Conservation (phyloP, 2,113 vertebrate species). For the Macheiramphus alcinus region DNA sequence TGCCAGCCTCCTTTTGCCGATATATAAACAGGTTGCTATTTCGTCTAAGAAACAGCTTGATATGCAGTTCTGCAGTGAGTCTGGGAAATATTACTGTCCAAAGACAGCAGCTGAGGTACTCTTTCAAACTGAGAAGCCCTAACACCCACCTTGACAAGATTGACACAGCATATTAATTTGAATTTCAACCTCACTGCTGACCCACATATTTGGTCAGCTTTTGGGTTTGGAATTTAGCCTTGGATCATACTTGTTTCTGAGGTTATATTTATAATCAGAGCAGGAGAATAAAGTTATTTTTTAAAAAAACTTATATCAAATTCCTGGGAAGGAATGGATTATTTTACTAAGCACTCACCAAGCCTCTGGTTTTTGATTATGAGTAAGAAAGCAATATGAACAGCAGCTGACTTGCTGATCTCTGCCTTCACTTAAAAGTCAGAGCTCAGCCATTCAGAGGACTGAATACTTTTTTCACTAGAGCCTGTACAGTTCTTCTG, state of each 20-base stretch:
- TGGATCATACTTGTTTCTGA: background rate
- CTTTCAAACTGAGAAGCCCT: background rate
- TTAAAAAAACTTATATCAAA: background rate
- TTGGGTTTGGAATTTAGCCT: background rate
- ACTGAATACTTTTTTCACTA: background rate
- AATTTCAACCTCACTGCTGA: background rate
- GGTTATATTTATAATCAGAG: background rate
- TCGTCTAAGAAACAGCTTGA: background rate
- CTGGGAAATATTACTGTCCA: background rate
- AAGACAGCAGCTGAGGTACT: background rate
- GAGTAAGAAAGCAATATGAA: background rate
- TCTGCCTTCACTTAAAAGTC: background rate
- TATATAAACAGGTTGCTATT: background rate
- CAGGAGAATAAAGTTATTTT: background rate
- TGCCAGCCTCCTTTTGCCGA: background rate
- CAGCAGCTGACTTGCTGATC: background rate
- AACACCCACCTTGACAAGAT: background rate
- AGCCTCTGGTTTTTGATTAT: background rate
- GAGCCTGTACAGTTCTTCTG: background rate
- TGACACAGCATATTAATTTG: background rate
- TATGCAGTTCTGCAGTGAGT: background rate
- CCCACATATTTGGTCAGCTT: background rate
- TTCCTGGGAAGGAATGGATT: background rate
- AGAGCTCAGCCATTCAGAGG: background rate
- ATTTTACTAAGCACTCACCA: background rate